phyloP scores from a whole-genome alignment of 2,888 invertebrate species.

The Hirtodrosophila histrioides region DNA sequence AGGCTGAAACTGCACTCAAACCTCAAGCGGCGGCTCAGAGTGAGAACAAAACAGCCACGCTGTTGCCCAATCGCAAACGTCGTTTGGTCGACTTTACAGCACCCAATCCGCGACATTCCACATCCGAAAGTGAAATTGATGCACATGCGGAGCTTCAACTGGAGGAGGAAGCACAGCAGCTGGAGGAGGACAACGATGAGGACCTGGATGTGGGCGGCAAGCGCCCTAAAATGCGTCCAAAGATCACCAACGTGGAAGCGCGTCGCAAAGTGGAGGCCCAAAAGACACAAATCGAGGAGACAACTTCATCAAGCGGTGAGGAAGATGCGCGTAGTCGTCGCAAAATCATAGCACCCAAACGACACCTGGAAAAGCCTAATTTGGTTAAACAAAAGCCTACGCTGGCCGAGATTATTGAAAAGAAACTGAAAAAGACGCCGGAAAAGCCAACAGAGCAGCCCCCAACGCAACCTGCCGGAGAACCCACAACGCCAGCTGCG shows the following conservation, averaged over 20 bases:
- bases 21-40: background rate
- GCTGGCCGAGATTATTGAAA: slow-evolving; percentile 79
- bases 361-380: slow-evolving; percentile 52
- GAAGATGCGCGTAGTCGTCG: slow-evolving; percentile 72
- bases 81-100: slow-evolving; percentile 72
- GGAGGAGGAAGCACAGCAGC: slow-evolving; percentile 84
- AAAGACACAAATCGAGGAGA: slow-evolving; percentile 73
- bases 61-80: slow-evolving; percentile 77
- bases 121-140: slow-evolving; percentile 83
- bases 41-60: slow-evolving; percentile 4
- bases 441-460: slow-evolving; percentile 47
- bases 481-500: slow-evolving; percentile 19
- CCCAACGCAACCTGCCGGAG: background rate
- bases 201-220: slow-evolving; percentile 82
- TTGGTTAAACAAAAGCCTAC: slow-evolving; percentile 70
- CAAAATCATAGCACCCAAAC: slow-evolving; percentile 69
- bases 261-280: slow-evolving; percentile 82
- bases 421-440: slow-evolving; percentile 74
- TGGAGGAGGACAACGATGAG: slow-evolving; percentile 60
- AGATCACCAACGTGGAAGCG: slow-evolving; percentile 73
- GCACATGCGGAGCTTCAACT: slow-evolving; percentile 84
- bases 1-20: background rate
- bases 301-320: slow-evolving; percentile 82
- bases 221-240: slow-evolving; percentile 82
- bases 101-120: slow-evolving; percentile 50